Evolutionary conservation across 1,140 invertebrate genomes (phyloP).

Genomic region (Hypothenemus hampei): DNA sequence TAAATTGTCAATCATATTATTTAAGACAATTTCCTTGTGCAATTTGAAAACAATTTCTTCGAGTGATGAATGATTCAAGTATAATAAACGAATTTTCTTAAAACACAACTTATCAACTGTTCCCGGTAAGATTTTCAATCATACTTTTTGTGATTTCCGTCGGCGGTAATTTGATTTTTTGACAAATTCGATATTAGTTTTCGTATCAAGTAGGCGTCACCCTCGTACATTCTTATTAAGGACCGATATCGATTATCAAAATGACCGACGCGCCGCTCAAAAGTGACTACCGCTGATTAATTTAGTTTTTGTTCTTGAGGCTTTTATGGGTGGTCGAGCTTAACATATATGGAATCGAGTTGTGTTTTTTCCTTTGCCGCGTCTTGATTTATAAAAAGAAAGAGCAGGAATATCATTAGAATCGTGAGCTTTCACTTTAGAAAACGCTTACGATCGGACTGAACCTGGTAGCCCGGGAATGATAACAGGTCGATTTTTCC

Average conservation of each 20-base stretch:
- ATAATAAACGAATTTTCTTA: no score
- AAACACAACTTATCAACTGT: no score
- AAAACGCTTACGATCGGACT: no score
- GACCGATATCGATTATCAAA: constrained; percentile 17
- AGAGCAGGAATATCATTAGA: no score
- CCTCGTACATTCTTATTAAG: constrained; percentile 7
- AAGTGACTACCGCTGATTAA: constrained; percentile 15
- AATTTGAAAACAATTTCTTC: no score
- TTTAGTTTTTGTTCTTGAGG: constrained; percentile 13
- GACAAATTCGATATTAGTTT: constrained; percentile 24
- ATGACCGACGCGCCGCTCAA: constrained; percentile 8
- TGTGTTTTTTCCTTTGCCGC: background rate
- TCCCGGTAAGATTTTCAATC: background rate
- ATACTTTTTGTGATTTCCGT: background rate
- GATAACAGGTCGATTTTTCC: no score
- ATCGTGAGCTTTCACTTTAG: no score
- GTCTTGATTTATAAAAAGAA: no score
- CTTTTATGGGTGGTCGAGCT: constrained; percentile 13
- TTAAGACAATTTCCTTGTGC: no score
- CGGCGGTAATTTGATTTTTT: constrained; percentile 26
- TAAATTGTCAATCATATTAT: no score
- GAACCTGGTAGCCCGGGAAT: no score
- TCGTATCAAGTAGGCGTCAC: constrained; percentile 15
- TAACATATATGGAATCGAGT: background rate
- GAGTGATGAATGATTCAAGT: no score